phyloP scores from a whole-genome alignment of 2,797 vertebrate genomes.

The Champsocephalus esox region DNA sequence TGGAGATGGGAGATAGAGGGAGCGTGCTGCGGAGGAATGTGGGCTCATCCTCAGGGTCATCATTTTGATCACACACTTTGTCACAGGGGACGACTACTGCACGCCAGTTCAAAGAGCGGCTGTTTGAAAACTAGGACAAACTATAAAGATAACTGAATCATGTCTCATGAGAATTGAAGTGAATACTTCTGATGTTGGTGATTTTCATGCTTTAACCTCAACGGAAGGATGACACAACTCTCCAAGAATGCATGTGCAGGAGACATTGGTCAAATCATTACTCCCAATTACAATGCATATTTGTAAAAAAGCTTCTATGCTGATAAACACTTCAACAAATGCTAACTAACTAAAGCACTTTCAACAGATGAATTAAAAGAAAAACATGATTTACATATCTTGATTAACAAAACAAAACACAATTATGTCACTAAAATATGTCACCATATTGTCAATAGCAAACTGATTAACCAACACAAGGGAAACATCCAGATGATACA shows the following conservation, averaged over 20 bases:
- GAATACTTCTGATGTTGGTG: conserved; percentile 1
- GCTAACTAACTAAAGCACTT: too few species aligned
- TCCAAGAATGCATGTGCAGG: not conserved
- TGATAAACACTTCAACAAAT: too few species aligned
- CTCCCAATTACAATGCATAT: too few species aligned
- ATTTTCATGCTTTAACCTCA: conserved; percentile 17
- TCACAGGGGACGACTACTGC: conserved; percentile 32
- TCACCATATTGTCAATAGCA: too few species aligned
- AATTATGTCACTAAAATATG: too few species aligned
- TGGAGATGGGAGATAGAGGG: conserved; percentile 65
- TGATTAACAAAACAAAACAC: too few species aligned
- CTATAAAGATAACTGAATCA: conserved; percentile 45
- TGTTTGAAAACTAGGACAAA: conserved; percentile 45
- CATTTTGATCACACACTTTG: conserved; percentile 64
- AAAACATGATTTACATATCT: too few species aligned
- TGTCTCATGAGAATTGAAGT: conserved; percentile 6
- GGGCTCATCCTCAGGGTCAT: conserved; percentile 66
- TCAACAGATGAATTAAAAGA: too few species aligned
- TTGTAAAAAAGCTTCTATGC: too few species aligned
- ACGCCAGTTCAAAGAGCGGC: conserved; percentile 32
- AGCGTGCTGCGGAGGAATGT: conserved; percentile 66
- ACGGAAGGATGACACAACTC: not conserved
- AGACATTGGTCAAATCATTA: too few species aligned
- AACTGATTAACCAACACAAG: too few species aligned
- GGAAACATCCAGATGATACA: too few species aligned